Evolutionary conservation across 2,888 invertebrate genomes (phyloP).

Genomic region (Hyles lineata): DNA sequence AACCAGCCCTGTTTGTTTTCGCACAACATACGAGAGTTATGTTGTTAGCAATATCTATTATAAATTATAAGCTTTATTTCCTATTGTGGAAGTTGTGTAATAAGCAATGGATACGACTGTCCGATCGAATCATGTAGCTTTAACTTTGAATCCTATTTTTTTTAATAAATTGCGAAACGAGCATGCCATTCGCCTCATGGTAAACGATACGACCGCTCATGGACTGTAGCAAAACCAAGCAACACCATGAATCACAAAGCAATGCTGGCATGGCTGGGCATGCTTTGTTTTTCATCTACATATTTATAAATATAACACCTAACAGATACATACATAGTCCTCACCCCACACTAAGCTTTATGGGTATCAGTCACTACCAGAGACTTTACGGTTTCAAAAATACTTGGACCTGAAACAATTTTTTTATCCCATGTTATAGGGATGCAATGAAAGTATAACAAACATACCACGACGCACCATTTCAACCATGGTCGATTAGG

Average conservation of each 20-base stretch:
- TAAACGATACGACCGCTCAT: no score
- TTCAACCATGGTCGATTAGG: neutral
- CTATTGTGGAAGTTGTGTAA: neutral
- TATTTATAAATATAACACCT: neutral
- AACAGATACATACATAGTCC: no score
- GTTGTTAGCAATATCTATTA: conserved; percentile 2
- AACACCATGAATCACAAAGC: no score
- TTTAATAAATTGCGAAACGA: neutral
- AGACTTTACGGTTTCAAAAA: no score
- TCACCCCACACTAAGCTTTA: no score
- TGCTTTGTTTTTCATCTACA: no score
- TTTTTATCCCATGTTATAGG: neutral
- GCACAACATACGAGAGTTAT: neutral
- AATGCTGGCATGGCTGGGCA: no score
- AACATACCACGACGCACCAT: neutral
- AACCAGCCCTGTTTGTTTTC: conserved; percentile 15
- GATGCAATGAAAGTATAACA: no score
- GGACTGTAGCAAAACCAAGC: no score
- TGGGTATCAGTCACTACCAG: no score
- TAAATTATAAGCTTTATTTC: neutral
- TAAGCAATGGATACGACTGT: neutral
- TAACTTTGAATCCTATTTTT: neutral
- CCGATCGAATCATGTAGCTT: neutral
- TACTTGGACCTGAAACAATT: no score
- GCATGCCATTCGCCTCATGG: no score